Percentiles rank a stretch among this genome's conserved stretches.
Evolutionary conservation across 2,113 vertebrate species (phyloP).

Genomic region (Halcyon senegalensis): DNA sequence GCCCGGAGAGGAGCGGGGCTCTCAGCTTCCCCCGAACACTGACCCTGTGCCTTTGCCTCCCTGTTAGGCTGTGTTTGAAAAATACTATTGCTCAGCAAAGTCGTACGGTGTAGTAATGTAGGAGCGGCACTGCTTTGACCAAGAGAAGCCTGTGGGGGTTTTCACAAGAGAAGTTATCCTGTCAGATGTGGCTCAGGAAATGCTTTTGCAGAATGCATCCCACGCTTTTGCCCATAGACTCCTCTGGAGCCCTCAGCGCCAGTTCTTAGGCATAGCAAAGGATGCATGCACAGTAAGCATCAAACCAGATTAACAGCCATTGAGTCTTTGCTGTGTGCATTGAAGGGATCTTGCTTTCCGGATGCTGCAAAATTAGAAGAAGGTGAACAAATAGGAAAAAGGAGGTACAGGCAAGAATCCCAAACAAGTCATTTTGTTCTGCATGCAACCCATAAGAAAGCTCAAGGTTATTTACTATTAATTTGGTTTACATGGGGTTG

Average conservation of each 20-base stretch:
- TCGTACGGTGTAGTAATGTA: background rate
- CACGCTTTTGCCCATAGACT: background rate
- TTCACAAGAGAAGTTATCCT: background rate
- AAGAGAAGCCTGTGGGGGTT: background rate
- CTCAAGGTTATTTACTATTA: background rate
- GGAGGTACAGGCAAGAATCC: background rate
- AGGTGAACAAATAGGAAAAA: background rate
- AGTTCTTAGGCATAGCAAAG: background rate
- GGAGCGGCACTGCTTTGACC: background rate
- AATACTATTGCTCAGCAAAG: background rate
- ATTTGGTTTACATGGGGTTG: background rate
- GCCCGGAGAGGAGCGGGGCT: background rate
- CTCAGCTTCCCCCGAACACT: background rate
- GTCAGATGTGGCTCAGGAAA: background rate
- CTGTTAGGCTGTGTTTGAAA: background rate
- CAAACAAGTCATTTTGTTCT: background rate
- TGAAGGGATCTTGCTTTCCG: background rate
- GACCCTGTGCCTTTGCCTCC: background rate
- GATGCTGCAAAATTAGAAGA: background rate
- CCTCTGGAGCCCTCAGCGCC: background rate
- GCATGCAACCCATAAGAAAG: background rate
- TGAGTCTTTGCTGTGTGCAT: background rate
- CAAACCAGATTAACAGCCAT: background rate
- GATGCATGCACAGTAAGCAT: background rate
- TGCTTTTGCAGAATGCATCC: background rate